Evolutionary conservation across 2,888 invertebrate genomes (phyloP), one percentile per base, ranked within the genome.

Genomic region (Cerastis rubricosa): DNA sequence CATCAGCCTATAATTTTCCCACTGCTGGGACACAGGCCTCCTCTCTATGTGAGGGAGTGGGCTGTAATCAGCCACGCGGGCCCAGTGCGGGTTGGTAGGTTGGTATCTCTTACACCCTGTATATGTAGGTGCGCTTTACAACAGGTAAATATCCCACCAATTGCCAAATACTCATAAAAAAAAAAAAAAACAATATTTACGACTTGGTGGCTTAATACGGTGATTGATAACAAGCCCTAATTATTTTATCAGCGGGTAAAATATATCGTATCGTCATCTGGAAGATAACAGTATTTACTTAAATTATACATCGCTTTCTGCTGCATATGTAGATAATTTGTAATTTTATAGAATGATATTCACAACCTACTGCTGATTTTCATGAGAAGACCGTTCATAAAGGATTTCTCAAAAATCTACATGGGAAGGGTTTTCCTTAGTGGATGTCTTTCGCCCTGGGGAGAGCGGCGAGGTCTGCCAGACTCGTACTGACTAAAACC

Each of bases 121-220:
- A 35, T 35, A 35, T 19, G 11, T 17, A 47, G 12, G 29, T 1
- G 8, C 45, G 35, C 6, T 65, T 65, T 57, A 79, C 49, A 43
- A 49, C 66, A 40, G 12, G 64, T 45, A 45, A n/a, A 43, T 78
- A n/a, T 43, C 1, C 25, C 54, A 8, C 19, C 66, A 70, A 81
- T 70, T 75, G 59, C 65, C 81, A 54, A 76, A 70, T 76, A 79
- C 67, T 57, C 51, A 6, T 76, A 81, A 70, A 81, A 17, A 61
- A 47, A 51, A 14, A 8, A 54, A 25, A 49, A n/a, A n/a, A n/a
- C n/a, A n/a, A n/a, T n/a, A 19, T 67, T 66, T 76, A 76, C 47
- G n/a, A 54, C 43, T 57, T 7, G 6, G 9, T 54, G 47, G 45
- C 65, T 80, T 51, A 47, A 17, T 35, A n/a, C 11, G 7, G 17